These are phyloP conservation scores for Limnothrissa miodon DNA, from an alignment of 2,113 vertebrate species.

Conservation along the genomic window DNA sequence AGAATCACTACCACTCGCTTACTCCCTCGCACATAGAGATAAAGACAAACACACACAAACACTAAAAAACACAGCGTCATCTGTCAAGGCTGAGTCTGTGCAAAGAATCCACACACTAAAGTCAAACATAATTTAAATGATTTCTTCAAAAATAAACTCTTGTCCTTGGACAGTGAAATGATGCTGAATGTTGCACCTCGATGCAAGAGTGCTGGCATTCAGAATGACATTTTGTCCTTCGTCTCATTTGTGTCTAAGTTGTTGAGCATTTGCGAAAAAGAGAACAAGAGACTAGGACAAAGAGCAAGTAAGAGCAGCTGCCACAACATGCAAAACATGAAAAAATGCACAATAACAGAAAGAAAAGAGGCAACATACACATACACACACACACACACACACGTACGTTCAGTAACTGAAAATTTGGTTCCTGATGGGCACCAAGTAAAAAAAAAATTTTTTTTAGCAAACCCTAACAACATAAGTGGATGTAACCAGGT, in stretches of 20 bases:
- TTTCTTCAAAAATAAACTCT: background rate
- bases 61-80: background rate
- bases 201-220: background rate
- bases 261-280: background rate
- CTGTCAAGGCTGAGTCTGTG: background rate
- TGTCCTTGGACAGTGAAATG: background rate
- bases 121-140: background rate
- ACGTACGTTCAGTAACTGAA: too few species aligned
- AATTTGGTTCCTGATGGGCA: too few species aligned
- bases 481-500: too few species aligned
- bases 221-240: slow-evolving; percentile 11
- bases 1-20: slow-evolving; percentile 20
- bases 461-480: too few species aligned
- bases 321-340: slow-evolving; percentile 55
- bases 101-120: background rate
- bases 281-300: background rate
- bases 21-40: background rate
- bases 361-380: background rate
- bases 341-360: slow-evolving; percentile 11
- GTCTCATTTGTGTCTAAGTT: background rate
- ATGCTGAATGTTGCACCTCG: background rate
- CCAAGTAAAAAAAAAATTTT: too few species aligned
- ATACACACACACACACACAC: background rate
- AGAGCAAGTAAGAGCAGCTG: too few species aligned
- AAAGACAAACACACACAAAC: too few species aligned